Percentiles rank a stretch among this genome's conserved stretches.
These are phyloP conservation scores for Rhagium mordax DNA, from an alignment of 2,888 invertebrate species.

Conservation along the genomic window DNA sequence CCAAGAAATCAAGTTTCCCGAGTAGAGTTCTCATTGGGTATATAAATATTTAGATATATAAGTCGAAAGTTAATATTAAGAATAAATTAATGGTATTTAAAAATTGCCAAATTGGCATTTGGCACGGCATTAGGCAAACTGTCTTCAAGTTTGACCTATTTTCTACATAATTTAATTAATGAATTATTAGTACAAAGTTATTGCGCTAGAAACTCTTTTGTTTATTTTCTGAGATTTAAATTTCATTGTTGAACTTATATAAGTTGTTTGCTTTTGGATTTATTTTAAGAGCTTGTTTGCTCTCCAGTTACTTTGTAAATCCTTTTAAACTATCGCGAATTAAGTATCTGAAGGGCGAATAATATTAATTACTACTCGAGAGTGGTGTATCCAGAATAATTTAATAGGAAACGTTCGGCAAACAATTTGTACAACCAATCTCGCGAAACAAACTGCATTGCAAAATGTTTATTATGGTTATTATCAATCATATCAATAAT, in stretches of 20 bases:
- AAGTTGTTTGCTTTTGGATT: neutral
- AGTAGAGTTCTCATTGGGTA: no score
- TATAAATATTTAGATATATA: no score
- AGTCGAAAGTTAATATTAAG: no score
- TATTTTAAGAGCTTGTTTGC: neutral
- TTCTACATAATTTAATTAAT: neutral
- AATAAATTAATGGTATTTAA: neutral
- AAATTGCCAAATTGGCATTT: neutral
- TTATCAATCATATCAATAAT: no score
- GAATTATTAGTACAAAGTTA: neutral
- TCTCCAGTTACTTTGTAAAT: neutral
- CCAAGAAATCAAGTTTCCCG: no score
- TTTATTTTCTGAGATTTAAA: neutral
- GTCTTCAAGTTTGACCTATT: neutral
- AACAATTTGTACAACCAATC: no score
- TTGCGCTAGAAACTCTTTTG: neutral
- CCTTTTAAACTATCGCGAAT: neutral
- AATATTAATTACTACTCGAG: neutral
- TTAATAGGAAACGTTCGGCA: no score
- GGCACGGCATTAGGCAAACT: neutral
- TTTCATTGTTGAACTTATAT: neutral
- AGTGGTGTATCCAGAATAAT: no score
- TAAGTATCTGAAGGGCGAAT: neutral
- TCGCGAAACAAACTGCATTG: no score
- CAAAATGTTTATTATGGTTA: no score